Percentiles rank a stretch among this genome's conserved stretches.
Evolutionary conservation across 2,888 invertebrate genomes (phyloP).

Genomic region (Chrysina gloriosa): DNA sequence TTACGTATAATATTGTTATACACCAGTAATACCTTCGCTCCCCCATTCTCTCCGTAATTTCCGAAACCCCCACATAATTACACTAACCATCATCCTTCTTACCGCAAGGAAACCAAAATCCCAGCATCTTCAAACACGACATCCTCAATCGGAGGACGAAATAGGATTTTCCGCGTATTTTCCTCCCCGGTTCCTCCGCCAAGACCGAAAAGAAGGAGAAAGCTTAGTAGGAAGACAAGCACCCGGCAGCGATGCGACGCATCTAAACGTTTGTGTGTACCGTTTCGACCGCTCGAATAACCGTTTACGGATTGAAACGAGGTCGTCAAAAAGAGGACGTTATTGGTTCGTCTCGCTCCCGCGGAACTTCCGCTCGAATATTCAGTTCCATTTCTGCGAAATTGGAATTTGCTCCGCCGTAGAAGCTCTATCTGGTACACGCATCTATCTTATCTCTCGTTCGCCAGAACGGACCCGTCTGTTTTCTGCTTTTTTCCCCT

Average conservation of each 20-base stretch:
- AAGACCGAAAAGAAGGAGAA: no score
- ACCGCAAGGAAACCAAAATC: neutral
- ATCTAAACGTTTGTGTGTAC: slow-evolving; percentile 15
- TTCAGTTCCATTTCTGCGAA: slow-evolving; percentile 2
- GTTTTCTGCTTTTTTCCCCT: neutral
- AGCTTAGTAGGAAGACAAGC: no score
- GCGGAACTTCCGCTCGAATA: neutral
- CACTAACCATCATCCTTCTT: no score
- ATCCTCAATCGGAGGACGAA: neutral
- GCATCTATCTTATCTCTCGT: no score
- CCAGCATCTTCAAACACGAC: neutral
- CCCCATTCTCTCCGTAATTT: no score
- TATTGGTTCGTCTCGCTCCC: neutral
- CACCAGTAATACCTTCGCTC: no score
- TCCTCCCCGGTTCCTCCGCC: neutral
- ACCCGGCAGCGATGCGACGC: neutral
- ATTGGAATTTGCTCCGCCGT: neutral
- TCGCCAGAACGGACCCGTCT: no score
- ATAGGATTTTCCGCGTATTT: slow-evolving; percentile 3
- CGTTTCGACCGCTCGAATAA: slow-evolving; percentile 13
- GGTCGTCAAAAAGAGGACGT: neutral
- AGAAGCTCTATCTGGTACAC: neutral
- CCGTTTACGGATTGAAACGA: slow-evolving; percentile 21
- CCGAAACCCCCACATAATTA: no score
- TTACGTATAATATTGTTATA: no score